phyloP scores from a whole-genome alignment of 53 echinoderm and acorn worm species.

The Stichopus horrens region DNA sequence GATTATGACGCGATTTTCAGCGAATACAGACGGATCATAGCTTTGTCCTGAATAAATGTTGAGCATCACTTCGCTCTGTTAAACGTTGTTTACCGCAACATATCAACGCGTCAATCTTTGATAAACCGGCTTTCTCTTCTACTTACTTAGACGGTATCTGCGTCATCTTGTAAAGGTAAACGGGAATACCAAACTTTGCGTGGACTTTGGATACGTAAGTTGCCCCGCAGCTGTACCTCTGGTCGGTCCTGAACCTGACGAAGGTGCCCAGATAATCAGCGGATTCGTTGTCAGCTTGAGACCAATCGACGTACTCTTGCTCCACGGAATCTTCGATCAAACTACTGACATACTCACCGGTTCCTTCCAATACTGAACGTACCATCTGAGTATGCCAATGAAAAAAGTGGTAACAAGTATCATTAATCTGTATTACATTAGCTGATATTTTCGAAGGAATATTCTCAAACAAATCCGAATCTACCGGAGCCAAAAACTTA shows the following conservation, averaged over 20 bases:
- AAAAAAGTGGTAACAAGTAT: background rate
- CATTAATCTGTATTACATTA: background rate
- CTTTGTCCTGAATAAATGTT: no score
- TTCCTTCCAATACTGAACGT: background rate
- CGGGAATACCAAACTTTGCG: constrained; percentile 20
- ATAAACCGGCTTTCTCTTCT: no score
- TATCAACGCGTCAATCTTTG: no score
- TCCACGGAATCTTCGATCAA: constrained; percentile 5
- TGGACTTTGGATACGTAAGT: constrained; percentile 38
- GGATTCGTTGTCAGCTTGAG: constrained; percentile 57
- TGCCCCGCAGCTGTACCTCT: constrained; percentile 44
- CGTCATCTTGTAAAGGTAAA: constrained; percentile 55
- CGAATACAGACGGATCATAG: no score
- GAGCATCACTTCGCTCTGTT: no score
- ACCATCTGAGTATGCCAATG: background rate
- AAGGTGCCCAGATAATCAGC: constrained; percentile 51
- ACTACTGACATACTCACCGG: background rate
- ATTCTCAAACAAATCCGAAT: no score
- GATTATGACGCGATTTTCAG: no score
- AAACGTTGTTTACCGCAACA: no score
- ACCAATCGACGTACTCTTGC: constrained; percentile 52
- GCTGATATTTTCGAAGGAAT: background rate
- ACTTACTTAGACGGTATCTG: constrained; percentile 55
- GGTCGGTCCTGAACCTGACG: constrained; percentile 26
- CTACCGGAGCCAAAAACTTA: no score